A percentile compares a stretch with the other conserved stretches of the same genome.
phyloP scores from a whole-genome alignment of 2,113 vertebrate genomes.

The Phoenicopterus ruber region DNA sequence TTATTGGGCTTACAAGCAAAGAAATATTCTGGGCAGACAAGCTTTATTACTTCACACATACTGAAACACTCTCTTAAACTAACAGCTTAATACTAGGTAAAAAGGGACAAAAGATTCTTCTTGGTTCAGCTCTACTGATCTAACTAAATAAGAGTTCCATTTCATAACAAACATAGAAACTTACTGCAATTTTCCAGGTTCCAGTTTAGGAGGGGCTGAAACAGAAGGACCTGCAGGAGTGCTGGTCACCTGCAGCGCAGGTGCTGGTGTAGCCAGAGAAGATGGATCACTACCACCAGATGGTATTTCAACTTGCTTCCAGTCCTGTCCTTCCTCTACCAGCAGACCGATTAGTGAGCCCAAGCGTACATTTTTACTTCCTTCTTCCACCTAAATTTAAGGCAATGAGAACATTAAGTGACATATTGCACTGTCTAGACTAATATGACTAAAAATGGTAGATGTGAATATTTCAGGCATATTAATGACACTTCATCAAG shows the following conservation, averaged over 20 bases:
- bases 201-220: conserved; percentile 31
- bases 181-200: conserved; percentile 66
- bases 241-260: too few relatives aligned
- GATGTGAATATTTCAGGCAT: neutral
- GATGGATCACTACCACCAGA: conserved; percentile 48
- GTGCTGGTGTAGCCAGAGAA: conserved; percentile 22
- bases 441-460: neutral
- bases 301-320: conserved; percentile 90
- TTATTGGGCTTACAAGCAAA: neutral
- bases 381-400: conserved; percentile 84
- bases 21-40: neutral
- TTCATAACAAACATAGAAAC: neutral
- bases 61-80: neutral
- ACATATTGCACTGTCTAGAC: neutral
- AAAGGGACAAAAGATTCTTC: neutral
- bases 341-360: conserved; percentile 90
- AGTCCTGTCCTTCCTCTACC: conserved; percentile 94
- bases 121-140: neutral
- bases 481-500: neutral
- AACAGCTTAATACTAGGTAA: neutral
- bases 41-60: neutral
- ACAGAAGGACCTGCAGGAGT: conserved; percentile 35
- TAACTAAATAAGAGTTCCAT: neutral
- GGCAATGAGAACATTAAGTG: neutral
- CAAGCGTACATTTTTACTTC: conserved; percentile 84